phyloP scores from a whole-genome alignment of 2,888 invertebrate species.

The Eurytoma adleriae region DNA sequence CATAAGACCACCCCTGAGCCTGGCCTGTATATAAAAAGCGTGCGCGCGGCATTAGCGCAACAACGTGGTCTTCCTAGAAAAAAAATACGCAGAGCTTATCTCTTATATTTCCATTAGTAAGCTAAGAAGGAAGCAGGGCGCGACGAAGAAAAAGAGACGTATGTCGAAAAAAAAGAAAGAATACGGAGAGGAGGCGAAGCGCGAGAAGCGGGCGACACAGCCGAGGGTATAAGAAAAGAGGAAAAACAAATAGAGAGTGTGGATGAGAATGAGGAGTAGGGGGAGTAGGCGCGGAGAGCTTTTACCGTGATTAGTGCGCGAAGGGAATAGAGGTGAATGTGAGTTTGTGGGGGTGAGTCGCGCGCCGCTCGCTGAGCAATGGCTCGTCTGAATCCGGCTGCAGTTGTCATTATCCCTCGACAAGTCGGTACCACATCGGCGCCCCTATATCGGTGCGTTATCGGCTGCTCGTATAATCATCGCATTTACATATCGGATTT shows the following conservation, averaged over 20 bases:
- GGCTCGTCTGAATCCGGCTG: background rate
- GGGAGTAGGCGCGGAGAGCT: conserved; percentile 60
- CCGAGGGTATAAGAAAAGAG: conserved; percentile 25
- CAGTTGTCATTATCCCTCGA: background rate
- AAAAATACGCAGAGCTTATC: conserved; percentile 62
- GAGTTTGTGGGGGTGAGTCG: conserved; percentile 4
- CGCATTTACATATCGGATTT: conserved; percentile 41
- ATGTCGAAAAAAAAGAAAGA: conserved; percentile 30
- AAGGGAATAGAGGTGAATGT: conserved; percentile 63
- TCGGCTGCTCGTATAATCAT: conserved; percentile 22
- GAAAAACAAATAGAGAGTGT: conserved; percentile 19
- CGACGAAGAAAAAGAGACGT: conserved; percentile 43
- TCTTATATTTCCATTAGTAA: conserved; percentile 70
- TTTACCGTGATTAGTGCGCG: conserved; percentile 72
- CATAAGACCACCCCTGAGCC: background rate
- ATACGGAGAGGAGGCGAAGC: background rate
- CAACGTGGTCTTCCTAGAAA: conserved; percentile 60
- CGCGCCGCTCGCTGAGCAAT: conserved; percentile 51
- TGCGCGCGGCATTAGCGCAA: background rate
- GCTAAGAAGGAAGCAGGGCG: conserved; percentile 61
- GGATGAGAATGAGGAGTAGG: background rate
- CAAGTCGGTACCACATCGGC: background rate
- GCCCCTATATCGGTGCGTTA: conserved; percentile 15
- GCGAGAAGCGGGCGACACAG: conserved; percentile 8
- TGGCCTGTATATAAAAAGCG: background rate